Evolutionary conservation across 1,140 invertebrate genomes (phyloP).

Genomic region (Bombus difficillimus): DNA sequence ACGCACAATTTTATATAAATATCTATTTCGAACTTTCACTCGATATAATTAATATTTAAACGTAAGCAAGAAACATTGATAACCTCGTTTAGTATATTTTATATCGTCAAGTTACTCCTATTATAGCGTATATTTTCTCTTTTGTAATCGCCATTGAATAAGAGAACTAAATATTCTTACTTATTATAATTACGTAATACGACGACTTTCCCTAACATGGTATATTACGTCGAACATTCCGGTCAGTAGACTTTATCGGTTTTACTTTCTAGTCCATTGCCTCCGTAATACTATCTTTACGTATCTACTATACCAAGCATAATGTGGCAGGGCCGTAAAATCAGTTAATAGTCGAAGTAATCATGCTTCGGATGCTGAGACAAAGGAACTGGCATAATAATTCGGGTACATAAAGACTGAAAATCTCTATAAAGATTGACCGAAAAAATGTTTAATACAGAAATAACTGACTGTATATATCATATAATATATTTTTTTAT

Average conservation of each 20-base stretch:
- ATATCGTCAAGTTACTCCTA: too few relatives aligned
- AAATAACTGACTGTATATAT: too few relatives aligned
- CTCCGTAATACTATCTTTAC: neutral
- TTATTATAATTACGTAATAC: neutral
- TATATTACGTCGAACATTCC: neutral
- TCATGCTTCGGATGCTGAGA: neutral
- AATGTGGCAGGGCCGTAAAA: neutral
- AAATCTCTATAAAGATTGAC: too few relatives aligned
- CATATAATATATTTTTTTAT: too few relatives aligned
- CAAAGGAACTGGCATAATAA: too few relatives aligned
- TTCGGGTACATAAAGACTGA: too few relatives aligned
- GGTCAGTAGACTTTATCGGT: neutral
- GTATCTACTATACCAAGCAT: neutral
- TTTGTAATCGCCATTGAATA: neutral
- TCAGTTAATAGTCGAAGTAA: neutral
- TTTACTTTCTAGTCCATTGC: neutral
- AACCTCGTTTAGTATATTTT: neutral
- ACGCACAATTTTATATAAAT: too few relatives aligned
- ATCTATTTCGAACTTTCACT: too few relatives aligned
- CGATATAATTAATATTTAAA: too few relatives aligned
- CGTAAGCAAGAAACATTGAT: neutral
- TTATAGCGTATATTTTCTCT: too few relatives aligned
- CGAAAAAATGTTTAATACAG: too few relatives aligned
- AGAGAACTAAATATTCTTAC: neutral
- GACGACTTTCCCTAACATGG: neutral